Base-by-base conservation (phyloP, 2,113 vertebrate genomes). In the Pelecanoides urinatrix region DNA sequence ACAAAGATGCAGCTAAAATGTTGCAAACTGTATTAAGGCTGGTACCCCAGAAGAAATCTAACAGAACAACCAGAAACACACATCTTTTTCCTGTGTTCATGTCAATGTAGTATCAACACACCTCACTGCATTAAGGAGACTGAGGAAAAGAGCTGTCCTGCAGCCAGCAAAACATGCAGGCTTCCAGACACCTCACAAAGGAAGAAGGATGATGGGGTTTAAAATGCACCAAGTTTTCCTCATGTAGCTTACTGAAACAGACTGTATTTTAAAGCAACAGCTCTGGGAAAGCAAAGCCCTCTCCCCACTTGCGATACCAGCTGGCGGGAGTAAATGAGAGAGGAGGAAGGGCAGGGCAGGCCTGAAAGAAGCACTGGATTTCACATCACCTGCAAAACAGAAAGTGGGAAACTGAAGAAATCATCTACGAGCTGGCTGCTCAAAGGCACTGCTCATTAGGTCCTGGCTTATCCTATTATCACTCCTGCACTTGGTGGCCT, bases 321-420 rank as follows among this genome's bases (percentile, higher is more conserved):
- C 73, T 20, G 62, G n/a, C 59, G 20, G 73, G 47, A 90, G 66
- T 44, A 53, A 94, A 42, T 0, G 75, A 92, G 86, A 68, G 91
- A 76, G 86, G 87, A 93, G 74, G 94, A 71, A 63, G 74, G 25
- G 40, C 49, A 88, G 49, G 72, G 79, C 86, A 92, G 86, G 80
- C 49, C 91, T 52, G 85, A 40, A 40, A 92, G 87, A 14, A 83
- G 76, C 23, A 7, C 73, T 44, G 90, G 78, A 13, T 20, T 82
- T 83, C n/a, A 5, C 4, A 0, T 84, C 87, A 83, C 93, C 90
- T 92, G 87, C 53, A 86, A 83, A 86, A 30, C 70, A 88, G n/a
- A 92, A 62, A 80, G 85, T 0, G 59, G 68, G 47, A 77, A 84
- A 22, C 36, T 6, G 74, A 91, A 94, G 91, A 67, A 53, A n/a